A percentile compares a stretch with the other conserved stretches of the same genome.
Conservation (phyloP, 2,113 vertebrate species). For the Sinocyclocheilus anshuiensis region DNA sequence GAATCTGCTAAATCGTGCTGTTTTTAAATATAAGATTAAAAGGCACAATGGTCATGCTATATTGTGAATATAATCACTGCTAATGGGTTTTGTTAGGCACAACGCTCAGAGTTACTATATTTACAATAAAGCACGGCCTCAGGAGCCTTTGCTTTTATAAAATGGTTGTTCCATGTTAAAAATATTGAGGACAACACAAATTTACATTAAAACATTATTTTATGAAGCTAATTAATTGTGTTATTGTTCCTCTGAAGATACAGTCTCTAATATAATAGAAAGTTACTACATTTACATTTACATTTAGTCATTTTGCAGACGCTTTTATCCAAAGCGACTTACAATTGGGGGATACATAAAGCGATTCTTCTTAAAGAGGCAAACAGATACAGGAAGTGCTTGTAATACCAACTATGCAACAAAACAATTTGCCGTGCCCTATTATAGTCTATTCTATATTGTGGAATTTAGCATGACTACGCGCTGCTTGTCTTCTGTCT, state of each 20-base stretch:
- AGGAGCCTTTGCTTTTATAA: background rate
- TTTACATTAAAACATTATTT: conserved; percentile 1
- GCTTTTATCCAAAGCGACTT: no score
- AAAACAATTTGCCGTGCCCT: background rate
- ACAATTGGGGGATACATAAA: no score
- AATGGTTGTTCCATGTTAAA: background rate
- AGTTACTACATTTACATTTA: no score
- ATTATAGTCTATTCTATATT: background rate
- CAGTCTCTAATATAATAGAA: background rate
- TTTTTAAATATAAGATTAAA: background rate
- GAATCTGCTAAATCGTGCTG: background rate
- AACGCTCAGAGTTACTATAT: background rate
- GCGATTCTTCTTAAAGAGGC: no score
- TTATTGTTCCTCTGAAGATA: background rate
- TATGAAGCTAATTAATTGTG: background rate
- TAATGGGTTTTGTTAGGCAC: background rate
- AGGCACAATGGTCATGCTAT: background rate
- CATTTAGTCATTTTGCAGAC: no score
- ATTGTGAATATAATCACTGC: background rate
- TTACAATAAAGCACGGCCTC: background rate
- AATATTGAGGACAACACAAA: background rate
- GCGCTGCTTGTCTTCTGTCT: no score
- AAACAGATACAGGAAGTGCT: no score
- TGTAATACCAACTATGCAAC: no score
- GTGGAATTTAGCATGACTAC: no score